Evolutionary conservation across 2,888 invertebrate genomes (phyloP).

Genomic region (Eurytoma californica): DNA sequence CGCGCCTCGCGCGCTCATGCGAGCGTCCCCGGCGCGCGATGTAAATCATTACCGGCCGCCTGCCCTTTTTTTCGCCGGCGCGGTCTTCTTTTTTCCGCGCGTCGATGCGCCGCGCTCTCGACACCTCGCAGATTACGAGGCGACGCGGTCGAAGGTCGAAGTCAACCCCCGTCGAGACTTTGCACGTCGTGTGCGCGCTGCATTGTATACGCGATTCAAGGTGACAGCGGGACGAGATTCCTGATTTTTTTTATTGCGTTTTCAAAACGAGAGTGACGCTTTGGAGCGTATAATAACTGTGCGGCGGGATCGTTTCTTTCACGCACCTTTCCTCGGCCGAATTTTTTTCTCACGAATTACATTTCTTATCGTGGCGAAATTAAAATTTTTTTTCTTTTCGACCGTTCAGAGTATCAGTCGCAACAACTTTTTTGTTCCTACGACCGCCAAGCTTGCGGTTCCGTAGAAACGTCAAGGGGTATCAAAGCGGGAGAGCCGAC

Average conservation of each 20-base stretch:
- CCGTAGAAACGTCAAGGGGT: background rate
- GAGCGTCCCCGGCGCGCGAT: conserved; percentile 16
- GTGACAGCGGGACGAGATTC: conserved; percentile 20
- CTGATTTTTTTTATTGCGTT: background rate
- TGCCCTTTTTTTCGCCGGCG: too few species aligned
- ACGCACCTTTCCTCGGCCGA: too few species aligned
- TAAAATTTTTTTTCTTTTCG: background rate
- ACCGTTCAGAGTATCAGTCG: background rate
- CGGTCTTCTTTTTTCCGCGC: conserved; percentile 11
- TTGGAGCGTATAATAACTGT: too few species aligned
- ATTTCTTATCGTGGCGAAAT: too few species aligned
- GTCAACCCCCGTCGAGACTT: conserved; percentile 39
- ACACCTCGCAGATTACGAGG: conserved; percentile 36
- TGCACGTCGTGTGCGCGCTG: conserved; percentile 11
- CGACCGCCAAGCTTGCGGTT: background rate
- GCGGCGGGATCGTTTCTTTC: too few species aligned
- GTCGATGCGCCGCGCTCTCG: background rate
- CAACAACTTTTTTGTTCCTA: too few species aligned
- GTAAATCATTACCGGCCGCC: conserved; percentile 42
- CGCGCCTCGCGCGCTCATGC: conserved; percentile 41
- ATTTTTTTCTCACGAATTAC: too few species aligned
- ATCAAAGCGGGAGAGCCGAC: background rate
- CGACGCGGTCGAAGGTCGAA: conserved; percentile 45
- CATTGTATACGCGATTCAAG: conserved; percentile 36
- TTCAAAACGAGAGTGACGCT: background rate